Evolutionary conservation across 2,113 vertebrate genomes (phyloP).

Genomic region (Siniperca chuatsi): DNA sequence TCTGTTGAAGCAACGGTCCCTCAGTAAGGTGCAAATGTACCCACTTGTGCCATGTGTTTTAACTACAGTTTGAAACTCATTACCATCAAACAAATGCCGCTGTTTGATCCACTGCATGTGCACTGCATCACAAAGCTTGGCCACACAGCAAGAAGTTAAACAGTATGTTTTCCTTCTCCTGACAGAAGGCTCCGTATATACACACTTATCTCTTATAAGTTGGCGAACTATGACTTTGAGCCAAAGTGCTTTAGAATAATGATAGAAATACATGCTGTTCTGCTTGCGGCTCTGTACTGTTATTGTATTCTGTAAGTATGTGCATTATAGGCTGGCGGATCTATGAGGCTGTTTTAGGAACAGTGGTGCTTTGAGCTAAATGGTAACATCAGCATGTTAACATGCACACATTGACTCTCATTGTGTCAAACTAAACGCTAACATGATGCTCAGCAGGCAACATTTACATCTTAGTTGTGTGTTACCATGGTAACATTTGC

Average conservation of each 20-base stretch:
- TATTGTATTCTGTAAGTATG: neutral
- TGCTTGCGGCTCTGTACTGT: neutral
- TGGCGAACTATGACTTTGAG: conserved; percentile 34
- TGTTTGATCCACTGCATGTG: neutral
- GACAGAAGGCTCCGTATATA: conserved; percentile 19
- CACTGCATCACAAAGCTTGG: neutral
- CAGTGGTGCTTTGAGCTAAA: neutral
- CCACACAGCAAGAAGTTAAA: neutral
- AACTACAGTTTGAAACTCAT: conserved; percentile 57
- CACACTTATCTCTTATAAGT: neutral
- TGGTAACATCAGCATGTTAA: neutral
- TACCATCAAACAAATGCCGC: conserved; percentile 33
- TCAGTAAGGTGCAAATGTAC: conserved; percentile 27
- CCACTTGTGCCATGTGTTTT: conserved; percentile 35
- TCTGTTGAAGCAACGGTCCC: conserved; percentile 36
- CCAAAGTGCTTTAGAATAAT: conserved; percentile 6
- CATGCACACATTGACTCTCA: neutral
- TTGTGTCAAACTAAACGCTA: neutral
- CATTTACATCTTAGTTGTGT: neutral
- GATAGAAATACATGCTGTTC: conserved; percentile 20
- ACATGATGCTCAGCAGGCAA: neutral
- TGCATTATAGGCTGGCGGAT: neutral
- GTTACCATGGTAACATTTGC: neutral
- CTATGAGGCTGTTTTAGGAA: neutral
- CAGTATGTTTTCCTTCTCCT: neutral